Conservation (phyloP, 2,888 invertebrate species). For the Chloromyia formosa region DNA sequence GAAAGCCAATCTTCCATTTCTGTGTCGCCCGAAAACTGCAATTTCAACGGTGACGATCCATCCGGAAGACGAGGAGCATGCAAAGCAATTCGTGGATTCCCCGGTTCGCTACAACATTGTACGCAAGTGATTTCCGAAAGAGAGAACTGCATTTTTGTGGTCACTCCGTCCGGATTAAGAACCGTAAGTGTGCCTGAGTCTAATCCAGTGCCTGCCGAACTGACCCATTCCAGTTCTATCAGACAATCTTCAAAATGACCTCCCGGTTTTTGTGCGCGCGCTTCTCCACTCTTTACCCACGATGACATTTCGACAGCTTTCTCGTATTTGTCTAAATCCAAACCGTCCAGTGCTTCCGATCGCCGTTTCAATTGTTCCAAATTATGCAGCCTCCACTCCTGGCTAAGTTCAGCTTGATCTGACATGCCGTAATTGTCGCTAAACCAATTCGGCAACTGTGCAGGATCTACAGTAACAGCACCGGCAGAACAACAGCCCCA, state of each 20-base stretch:
- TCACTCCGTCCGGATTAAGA: constrained; percentile 79
- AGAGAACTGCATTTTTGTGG: constrained; percentile 77
- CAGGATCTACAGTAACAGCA: constrained; percentile 78
- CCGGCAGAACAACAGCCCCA: constrained; percentile 86
- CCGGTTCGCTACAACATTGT: constrained; percentile 81
- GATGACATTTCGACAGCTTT: constrained; percentile 85
- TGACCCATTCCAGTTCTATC: constrained; percentile 84
- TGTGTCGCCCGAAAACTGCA: constrained; percentile 83
- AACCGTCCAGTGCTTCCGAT: constrained; percentile 63
- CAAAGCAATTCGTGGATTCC: constrained; percentile 78
- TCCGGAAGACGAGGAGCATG: constrained; percentile 71
- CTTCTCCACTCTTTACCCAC: constrained; percentile 86
- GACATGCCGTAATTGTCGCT: constrained; percentile 66
- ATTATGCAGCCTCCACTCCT: constrained; percentile 80
- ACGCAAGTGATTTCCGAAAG: constrained; percentile 81
- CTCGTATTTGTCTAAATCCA: constrained; percentile 72
- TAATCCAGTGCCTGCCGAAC: constrained; percentile 69
- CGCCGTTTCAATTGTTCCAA: constrained; percentile 74
- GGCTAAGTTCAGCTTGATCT: constrained; percentile 71
- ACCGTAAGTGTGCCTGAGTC: constrained; percentile 80
- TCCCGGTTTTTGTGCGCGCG: constrained; percentile 70
- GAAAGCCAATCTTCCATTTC: constrained; percentile 91
- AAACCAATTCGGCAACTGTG: constrained; percentile 82
- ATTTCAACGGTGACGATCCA: constrained; percentile 69
- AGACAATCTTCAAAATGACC: constrained; percentile 77